phyloP scores from a whole-genome alignment of 1,140 invertebrate genomes.

The Phocides pigmalion region DNA sequence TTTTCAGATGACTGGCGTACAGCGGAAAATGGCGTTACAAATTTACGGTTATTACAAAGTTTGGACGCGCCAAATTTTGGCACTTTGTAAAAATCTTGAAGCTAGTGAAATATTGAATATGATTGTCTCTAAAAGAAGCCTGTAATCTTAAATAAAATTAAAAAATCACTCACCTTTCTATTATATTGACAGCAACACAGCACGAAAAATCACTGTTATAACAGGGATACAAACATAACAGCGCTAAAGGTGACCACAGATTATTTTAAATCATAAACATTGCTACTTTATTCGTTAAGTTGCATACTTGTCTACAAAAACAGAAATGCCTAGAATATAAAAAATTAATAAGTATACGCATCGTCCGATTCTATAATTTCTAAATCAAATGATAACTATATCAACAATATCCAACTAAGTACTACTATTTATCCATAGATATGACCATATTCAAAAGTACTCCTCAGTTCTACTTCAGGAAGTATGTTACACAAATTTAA shows the following conservation, averaged over 20 bases:
- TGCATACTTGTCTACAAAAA: background rate
- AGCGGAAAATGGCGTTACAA: conserved; percentile 77
- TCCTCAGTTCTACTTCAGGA: too few relatives aligned
- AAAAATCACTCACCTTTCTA: conserved; percentile 75
- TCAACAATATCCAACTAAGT: too few relatives aligned
- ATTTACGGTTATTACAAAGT: conserved; percentile 49
- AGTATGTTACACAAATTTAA: too few relatives aligned
- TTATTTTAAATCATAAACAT: background rate
- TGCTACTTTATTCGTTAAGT: background rate
- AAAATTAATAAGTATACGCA: too few relatives aligned
- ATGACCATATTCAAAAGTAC: too few relatives aligned
- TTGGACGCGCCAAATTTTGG: conserved; percentile 13
- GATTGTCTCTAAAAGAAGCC: conserved; percentile 3
- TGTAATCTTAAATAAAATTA: conserved; percentile 38
- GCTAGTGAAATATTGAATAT: conserved; percentile 4
- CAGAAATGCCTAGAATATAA: too few relatives aligned
- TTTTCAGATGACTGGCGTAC: conserved; percentile 54
- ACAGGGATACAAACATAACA: conserved; percentile 24
- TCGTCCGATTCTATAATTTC: too few relatives aligned
- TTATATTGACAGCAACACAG: conserved; percentile 74
- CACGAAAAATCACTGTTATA: conserved; percentile 73
- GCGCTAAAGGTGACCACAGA: conserved; percentile 4
- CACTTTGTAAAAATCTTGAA: background rate
- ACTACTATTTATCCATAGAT: too few relatives aligned
- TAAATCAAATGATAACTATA: too few relatives aligned